These are phyloP conservation scores for Daphoenositta chrysoptera DNA, from an alignment of 2,113 vertebrate genomes.

Conservation along the genomic window DNA sequence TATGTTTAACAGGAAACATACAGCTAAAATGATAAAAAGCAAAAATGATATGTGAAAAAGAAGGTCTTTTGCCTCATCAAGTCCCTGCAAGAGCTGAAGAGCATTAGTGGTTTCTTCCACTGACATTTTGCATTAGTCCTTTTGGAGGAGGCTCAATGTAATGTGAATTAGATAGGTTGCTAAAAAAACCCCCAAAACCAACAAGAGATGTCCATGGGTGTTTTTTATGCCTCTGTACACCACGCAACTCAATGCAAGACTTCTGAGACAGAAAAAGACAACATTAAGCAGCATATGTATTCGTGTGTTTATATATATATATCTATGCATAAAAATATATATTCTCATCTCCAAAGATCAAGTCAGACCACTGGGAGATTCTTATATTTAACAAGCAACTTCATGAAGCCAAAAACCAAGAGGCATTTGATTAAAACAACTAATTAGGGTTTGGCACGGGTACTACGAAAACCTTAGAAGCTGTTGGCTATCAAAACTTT, in stretches of 20 bases:
- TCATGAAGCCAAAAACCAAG: neutral
- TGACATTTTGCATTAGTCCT: neutral
- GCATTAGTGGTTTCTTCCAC: neutral
- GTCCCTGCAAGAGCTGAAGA: neutral
- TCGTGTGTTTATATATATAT: neutral
- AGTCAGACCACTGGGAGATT: neutral
- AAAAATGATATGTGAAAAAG: neutral
- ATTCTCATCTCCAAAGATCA: neutral
- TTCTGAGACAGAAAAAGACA: neutral
- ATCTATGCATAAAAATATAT: neutral
- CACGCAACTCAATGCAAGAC: neutral
- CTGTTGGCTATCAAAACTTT: neutral
- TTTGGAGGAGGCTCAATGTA: neutral
- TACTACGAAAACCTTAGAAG: neutral
- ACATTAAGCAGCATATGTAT: neutral
- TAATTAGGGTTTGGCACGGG: neutral
- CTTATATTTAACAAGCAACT: neutral
- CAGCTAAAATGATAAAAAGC: neutral
- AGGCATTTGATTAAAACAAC: constrained; percentile 4
- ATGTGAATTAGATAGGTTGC: neutral
- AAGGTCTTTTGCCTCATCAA: neutral
- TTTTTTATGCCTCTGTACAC: neutral
- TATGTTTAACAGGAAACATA: neutral
- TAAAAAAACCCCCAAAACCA: neutral
- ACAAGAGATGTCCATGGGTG: neutral